A percentile compares a stretch with the other conserved stretches of the same genome.
phyloP scores from a whole-genome alignment of 92 coral and sea anemone species.

The Porites cylindrica region DNA sequence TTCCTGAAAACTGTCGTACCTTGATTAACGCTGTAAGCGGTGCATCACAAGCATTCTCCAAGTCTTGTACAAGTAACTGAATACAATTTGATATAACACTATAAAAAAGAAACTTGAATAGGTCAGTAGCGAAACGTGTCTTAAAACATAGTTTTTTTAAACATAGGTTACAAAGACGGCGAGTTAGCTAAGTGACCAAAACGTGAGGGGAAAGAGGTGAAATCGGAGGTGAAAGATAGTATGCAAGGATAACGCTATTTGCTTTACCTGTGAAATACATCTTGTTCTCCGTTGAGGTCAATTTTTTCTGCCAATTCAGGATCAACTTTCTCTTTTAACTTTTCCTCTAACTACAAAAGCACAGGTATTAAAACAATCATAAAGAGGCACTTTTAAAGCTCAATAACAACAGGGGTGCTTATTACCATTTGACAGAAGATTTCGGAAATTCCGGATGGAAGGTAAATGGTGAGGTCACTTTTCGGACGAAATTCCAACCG shows the following conservation, averaged over 20 bases:
- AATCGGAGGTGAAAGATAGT: too few relatives aligned
- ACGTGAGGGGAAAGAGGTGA: neutral
- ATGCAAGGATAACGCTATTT: too few relatives aligned
- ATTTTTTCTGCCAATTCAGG: constrained; percentile 96
- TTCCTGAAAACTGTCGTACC: constrained; percentile 43
- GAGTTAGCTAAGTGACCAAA: neutral
- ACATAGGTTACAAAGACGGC: too few relatives aligned
- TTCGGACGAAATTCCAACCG: too few relatives aligned
- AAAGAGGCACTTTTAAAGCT: neutral
- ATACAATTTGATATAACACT: constrained; percentile 98
- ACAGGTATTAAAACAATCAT: neutral
- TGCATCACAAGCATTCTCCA: constrained; percentile 97
- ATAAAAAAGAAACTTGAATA: constrained; percentile 7
- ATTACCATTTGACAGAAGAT: too few relatives aligned
- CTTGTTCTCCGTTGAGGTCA: constrained; percentile 93
- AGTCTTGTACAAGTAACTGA: constrained; percentile 94
- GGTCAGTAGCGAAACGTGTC: neutral
- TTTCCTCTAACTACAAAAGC: constrained; percentile 85
- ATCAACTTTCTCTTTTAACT: constrained; percentile 95
- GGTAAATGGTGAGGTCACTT: too few relatives aligned
- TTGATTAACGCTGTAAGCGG: constrained; percentile 95
- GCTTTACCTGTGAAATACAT: constrained; percentile 93
- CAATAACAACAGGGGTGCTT: too few relatives aligned
- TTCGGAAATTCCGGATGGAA: too few relatives aligned
- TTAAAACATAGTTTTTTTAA: too few relatives aligned